Evolutionary conservation across 1,140 invertebrate species (phyloP).

Genomic region (Homarus americanus): DNA sequence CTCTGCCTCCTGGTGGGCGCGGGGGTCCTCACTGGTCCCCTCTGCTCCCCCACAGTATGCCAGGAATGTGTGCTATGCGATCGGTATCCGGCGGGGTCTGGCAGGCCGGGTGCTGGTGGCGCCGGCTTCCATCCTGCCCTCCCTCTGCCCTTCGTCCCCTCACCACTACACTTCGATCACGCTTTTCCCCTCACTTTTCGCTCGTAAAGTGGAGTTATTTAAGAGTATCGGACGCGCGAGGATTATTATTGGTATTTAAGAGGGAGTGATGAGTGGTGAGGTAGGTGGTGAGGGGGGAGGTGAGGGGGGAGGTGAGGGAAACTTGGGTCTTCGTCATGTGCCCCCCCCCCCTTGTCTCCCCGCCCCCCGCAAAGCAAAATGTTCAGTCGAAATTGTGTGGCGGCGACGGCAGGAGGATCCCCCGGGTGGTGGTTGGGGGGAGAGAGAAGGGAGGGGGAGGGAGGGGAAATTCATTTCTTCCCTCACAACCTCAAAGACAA

Average conservation of each 20-base stretch:
- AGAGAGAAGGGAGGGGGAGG: not conserved
- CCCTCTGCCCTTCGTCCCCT: conserved; percentile 47
- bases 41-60: conserved; percentile 63
- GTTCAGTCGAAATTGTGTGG: too few relatives aligned
- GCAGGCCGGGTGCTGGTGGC: conserved; percentile 12
- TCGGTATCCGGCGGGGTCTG: conserved; percentile 63
- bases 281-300: not conserved
- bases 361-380: too few relatives aligned
- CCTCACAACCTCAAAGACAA: conserved; percentile 62
- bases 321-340: too few relatives aligned
- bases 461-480: conserved; percentile 48
- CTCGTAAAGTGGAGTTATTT: conserved; percentile 53
- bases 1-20: not conserved
- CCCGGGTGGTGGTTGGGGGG: not conserved
- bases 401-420: not conserved
- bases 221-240: not conserved
- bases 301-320: too few relatives aligned
- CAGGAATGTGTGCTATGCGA: conserved; percentile 70
- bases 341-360: too few relatives aligned
- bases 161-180: conserved; percentile 43
- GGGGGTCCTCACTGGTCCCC: not conserved
- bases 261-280: not conserved
- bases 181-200: not conserved
- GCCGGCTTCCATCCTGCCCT: conserved; percentile 9
- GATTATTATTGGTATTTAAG: conserved; percentile 2